Evolutionary conservation across 2,888 invertebrate genomes (phyloP).

Genomic region (Podabrus alpinus): DNA sequence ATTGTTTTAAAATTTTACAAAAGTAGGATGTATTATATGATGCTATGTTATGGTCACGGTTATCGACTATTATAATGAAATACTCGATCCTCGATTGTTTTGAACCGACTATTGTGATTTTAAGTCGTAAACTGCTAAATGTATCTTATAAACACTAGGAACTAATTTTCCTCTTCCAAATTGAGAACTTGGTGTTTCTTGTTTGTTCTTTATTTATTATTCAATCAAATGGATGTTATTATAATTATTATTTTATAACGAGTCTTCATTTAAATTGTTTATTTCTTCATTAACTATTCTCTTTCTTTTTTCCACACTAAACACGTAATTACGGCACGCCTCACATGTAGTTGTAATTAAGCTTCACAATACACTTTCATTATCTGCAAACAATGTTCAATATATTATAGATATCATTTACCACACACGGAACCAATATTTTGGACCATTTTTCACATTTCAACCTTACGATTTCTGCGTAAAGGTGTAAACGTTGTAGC

Average conservation of each 20-base stretch:
- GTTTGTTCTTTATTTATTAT: background rate
- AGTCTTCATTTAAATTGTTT: background rate
- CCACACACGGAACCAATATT: too few species aligned
- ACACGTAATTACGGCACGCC: background rate
- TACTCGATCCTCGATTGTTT: background rate
- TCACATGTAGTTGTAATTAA: background rate
- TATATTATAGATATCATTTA: too few species aligned
- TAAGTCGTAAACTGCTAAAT: background rate
- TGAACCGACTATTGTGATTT: background rate
- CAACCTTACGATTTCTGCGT: too few species aligned
- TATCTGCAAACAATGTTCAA: background rate
- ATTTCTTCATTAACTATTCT: background rate
- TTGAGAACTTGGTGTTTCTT: background rate
- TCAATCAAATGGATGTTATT: too few species aligned
- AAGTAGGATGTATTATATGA: background rate
- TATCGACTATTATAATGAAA: background rate
- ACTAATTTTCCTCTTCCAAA: background rate
- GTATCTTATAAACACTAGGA: background rate
- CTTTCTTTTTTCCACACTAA: background rate
- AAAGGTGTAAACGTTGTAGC: too few species aligned
- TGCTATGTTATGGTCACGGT: background rate
- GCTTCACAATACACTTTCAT: background rate
- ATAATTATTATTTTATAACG: background rate
- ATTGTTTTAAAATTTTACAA: background rate
- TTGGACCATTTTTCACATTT: too few species aligned